A percentile compares a stretch with the other conserved stretches of the same genome.
Conservation (phyloP, 2,113 vertebrate species). For the Bos javanicus region DNA sequence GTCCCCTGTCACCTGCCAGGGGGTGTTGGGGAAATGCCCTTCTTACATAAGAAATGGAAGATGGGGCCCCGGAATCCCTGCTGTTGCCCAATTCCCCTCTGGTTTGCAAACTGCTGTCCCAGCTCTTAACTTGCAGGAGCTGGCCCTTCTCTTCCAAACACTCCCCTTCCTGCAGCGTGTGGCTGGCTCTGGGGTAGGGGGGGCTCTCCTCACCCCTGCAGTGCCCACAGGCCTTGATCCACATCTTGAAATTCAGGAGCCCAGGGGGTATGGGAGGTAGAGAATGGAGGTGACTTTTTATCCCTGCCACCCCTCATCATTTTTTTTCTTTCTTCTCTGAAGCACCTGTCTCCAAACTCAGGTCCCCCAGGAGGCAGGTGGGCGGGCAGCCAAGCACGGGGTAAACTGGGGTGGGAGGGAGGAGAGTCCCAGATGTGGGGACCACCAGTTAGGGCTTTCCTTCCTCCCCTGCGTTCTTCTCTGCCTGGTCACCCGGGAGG, state of each 20-base stretch:
- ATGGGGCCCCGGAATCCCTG: background rate
- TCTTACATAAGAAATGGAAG: background rate
- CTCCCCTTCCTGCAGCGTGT: background rate
- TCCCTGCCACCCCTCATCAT: conserved; percentile 20
- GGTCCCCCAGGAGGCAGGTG: background rate
- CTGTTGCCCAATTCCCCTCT: background rate
- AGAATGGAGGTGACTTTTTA: conserved; percentile 39
- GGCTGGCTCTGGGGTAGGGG: background rate
- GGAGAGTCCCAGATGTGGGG: background rate
- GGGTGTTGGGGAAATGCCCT: background rate
- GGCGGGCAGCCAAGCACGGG: background rate
- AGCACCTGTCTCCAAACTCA: background rate
- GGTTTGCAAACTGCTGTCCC: background rate
- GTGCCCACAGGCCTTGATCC: background rate
- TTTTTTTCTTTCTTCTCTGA: conserved; percentile 7
- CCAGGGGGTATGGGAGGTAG: conserved; percentile 58
- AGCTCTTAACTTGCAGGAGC: background rate
- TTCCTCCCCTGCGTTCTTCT: background rate
- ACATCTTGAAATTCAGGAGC: background rate
- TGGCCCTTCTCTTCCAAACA: background rate
- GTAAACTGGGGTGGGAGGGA: background rate
- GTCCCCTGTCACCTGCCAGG: background rate
- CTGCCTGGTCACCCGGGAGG: background rate
- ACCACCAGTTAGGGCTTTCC: background rate
- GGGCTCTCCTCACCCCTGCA: background rate